Conservation (phyloP, 2,888 invertebrate genomes). For the Physocephala rufipes region DNA sequence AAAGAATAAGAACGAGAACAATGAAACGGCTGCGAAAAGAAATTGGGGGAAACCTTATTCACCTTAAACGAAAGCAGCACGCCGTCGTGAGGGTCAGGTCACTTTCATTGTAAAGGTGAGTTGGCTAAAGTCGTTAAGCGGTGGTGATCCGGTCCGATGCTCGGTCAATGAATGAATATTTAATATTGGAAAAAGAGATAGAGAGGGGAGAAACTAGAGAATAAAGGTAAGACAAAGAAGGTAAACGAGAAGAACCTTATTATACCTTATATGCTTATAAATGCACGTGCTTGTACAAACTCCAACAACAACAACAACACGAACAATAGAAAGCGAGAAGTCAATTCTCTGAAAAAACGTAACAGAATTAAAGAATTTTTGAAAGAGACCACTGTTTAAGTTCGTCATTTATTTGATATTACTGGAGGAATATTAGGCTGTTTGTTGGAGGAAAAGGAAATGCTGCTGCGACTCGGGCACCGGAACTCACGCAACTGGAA, state of each 20-base stretch:
- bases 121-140: too few relatives aligned
- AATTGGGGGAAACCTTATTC: background rate
- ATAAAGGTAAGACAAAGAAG: too few relatives aligned
- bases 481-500: background rate
- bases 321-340: background rate
- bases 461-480: background rate
- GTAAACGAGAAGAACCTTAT: too few relatives aligned
- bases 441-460: too few relatives aligned
- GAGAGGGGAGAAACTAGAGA: background rate
- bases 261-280: too few relatives aligned
- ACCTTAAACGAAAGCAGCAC: background rate
- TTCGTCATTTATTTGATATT: background rate
- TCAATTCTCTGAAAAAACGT: background rate
- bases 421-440: background rate
- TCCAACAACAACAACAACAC: too few relatives aligned
- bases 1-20: background rate
- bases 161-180: background rate
- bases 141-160: too few relatives aligned
- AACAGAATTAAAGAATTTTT: background rate
- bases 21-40: background rate
- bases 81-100: constrained; percentile 11
- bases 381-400: background rate
- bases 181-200: background rate
- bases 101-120: background rate
- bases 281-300: too few relatives aligned